Conservation (phyloP, 1,140 invertebrate genomes). For the Euschistus heros region DNA sequence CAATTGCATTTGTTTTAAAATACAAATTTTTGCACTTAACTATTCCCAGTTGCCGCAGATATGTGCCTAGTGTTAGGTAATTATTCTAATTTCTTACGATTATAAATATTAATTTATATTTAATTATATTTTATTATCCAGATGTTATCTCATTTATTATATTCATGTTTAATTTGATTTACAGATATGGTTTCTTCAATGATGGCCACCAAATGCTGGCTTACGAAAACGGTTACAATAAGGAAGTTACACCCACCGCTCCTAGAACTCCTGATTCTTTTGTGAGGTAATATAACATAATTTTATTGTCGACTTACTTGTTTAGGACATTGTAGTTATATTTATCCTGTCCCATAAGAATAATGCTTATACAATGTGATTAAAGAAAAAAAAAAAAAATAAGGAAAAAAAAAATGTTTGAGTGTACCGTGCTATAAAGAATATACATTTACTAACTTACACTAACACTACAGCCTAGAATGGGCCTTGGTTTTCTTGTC, state of each 20-base stretch:
- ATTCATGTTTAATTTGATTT: not conserved
- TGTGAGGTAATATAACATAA: constrained; percentile 22
- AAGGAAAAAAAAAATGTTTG: no score
- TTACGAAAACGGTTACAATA: constrained; percentile 30
- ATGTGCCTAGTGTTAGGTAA: no score
- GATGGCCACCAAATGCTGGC: constrained; percentile 32
- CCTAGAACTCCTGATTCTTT: constrained; percentile 45
- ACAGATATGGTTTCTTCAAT: constrained; percentile 42
- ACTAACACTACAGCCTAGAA: no score
- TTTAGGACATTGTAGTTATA: not conserved
- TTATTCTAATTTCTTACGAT: not conserved
- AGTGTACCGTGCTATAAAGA: no score
- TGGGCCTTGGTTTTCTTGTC: no score
- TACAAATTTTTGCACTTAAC: no score
- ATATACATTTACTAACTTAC: no score
- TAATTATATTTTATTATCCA: not conserved
- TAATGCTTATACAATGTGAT: no score
- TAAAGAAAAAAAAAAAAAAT: no score
- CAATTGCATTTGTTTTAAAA: no score
- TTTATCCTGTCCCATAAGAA: no score
- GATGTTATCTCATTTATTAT: not conserved
- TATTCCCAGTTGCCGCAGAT: no score
- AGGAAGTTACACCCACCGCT: constrained; percentile 45
- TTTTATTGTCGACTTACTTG: not conserved
- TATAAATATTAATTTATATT: not conserved